These are phyloP conservation scores for Galaxea fascicularis DNA, from an alignment of 92 coral and sea anemone species.

Conservation along the genomic window DNA sequence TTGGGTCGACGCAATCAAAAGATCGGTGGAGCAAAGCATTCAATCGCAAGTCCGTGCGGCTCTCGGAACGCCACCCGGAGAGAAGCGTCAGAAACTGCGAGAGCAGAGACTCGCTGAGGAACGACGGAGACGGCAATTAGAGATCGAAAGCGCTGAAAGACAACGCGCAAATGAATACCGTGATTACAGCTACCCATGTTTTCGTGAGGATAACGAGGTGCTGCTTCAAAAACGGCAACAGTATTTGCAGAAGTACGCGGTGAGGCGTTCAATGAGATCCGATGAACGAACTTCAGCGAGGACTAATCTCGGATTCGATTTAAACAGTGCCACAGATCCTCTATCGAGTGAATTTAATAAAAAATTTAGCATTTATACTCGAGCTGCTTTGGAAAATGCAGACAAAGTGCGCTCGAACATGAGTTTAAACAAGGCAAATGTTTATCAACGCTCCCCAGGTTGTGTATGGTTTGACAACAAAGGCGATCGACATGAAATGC, in stretches of 20 bases:
- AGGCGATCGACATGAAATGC: slow-evolving; percentile 70
- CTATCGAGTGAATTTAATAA: slow-evolving; percentile 70
- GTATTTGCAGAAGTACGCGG: slow-evolving; percentile 61
- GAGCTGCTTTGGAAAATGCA: slow-evolving; percentile 76
- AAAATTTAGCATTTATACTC: slow-evolving; percentile 71
- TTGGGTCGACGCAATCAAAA: slow-evolving; percentile 85
- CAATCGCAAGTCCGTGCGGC: slow-evolving; percentile 89
- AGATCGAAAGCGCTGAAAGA: slow-evolving; percentile 30
- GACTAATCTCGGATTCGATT: slow-evolving; percentile 2
- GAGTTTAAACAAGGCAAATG: slow-evolving; percentile 14
- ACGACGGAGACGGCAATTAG: slow-evolving; percentile 48
- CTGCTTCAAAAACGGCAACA: slow-evolving; percentile 75
- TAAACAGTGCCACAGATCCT: slow-evolving; percentile 58
- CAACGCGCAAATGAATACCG: slow-evolving; percentile 30
- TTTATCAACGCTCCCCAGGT: slow-evolving; percentile 71
- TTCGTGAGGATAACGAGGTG: slow-evolving; percentile 66
- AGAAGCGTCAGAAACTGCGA: slow-evolving; percentile 69
- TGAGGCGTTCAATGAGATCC: slow-evolving; percentile 62
- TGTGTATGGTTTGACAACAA: slow-evolving; percentile 71
- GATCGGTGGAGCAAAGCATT: slow-evolving; percentile 90
- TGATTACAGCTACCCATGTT: slow-evolving; percentile 44
- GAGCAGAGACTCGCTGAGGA: slow-evolving; percentile 75
- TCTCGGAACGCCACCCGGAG: slow-evolving; percentile 89
- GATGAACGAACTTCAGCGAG: background rate
- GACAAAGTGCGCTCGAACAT: slow-evolving; percentile 31